Evolutionary conservation across 2,888 invertebrate species (phyloP), one percentile per base, ranked within the genome.

Genomic region (Synergus gifuensis): DNA sequence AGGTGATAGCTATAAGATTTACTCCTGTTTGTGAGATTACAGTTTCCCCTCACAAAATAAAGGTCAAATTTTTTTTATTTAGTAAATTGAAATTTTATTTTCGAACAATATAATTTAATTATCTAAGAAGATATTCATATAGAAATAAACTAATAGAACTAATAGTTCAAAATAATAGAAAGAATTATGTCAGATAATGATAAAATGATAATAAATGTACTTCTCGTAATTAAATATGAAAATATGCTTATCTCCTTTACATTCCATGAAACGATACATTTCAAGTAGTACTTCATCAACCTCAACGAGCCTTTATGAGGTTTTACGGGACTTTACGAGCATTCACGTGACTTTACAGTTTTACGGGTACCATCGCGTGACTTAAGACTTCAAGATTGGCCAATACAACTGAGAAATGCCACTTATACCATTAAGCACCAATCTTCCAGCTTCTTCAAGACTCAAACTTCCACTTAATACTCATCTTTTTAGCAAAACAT

Each of bases 341-440:
- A 73, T 54, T 73, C 73, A 54, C 73, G 73, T 73, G 40, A 73
- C 73, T 73, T 73, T 73, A 54, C 54, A 73, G 73, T 73, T 73
- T 73, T 73, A 73, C 73, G 73, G 54, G 73, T 73, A 73, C 69
- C 73, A 73, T 73, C 73, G 73, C 73, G 73, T 73, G 73, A 73
- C 73, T 73, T 73, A 73, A 49, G 54, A 54, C 73, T 49, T 73
- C n/a, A 54, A 73, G 36, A 73, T 73, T 73, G 73, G 54, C 73
- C 73, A 73, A 73, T 73, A 73, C 54, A 73, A 54, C 73, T 73
- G 36, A 69, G 73, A 36, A 40, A 22, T 73, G 73, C 73, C 73
- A 73, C 54, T 73, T 73, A 73, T 73, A 40, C 36, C 73, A 73
- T 73, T 73, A 73, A 36, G 36, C 54, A 54, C 54, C 73, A 73